Conservation (phyloP, 2,888 invertebrate genomes). For the Macrosiphum euphorbiae region DNA sequence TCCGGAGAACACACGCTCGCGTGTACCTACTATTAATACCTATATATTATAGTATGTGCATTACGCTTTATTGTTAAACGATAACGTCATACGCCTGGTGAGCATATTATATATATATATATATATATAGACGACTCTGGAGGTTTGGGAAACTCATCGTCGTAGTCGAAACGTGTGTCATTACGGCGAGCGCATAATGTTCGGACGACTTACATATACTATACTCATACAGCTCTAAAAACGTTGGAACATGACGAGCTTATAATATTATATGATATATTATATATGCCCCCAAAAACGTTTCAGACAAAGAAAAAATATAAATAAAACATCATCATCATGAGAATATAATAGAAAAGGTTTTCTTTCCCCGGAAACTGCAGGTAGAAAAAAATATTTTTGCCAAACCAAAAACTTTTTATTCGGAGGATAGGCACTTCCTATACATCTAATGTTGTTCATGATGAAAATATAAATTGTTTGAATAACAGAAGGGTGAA, state of each 20-base stretch:
- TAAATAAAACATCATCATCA: slow-evolving; percentile 2
- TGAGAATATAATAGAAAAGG: background rate
- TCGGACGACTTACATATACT: background rate
- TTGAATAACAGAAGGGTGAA: too few species aligned
- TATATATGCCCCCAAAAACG: background rate
- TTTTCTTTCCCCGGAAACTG: background rate
- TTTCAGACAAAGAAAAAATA: background rate
- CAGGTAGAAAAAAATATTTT: background rate
- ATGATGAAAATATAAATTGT: background rate
- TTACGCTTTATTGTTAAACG: slow-evolving; percentile 8
- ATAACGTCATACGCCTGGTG: background rate
- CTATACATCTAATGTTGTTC: background rate
- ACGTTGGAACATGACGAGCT: background rate
- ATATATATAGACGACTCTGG: background rate
- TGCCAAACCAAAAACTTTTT: background rate
- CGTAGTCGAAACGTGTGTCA: background rate
- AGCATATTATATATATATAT: background rate
- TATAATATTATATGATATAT: background rate
- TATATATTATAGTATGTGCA: background rate
- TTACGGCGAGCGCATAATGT: background rate
- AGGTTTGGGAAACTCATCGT: background rate
- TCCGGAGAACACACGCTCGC: background rate
- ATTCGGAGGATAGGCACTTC: background rate
- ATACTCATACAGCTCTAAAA: background rate
- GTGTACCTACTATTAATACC: background rate